Evolutionary conservation across 2,113 vertebrate genomes (phyloP), one percentile per base, ranked within the genome.

Genomic region (Peromyscus polionotus): DNA sequence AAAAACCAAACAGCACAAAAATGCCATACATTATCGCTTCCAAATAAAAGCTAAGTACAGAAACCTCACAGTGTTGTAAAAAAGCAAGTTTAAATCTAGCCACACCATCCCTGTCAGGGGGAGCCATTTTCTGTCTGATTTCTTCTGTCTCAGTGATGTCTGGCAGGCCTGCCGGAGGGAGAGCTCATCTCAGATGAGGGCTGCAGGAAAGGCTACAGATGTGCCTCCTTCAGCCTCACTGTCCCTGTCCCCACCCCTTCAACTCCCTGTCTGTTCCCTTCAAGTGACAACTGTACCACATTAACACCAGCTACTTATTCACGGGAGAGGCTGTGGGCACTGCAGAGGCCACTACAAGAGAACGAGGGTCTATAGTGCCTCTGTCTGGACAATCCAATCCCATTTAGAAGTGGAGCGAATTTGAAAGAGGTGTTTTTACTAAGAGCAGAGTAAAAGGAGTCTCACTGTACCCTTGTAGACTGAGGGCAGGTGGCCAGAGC

Each of bases 31-130:
- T 97, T 98, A 96, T 98, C 95, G 98, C 99, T 99, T 98, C 98
- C 98, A 98, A 98, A 99, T 92, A 98, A 99, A 99, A 99, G 98
- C 98, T 98, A 96, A 98, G 90, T 96, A 98, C 95, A 98, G 98
- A 97, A 98, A 98, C 97, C 98, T 98, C 98, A 98, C 98, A 98
- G 98, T 98, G 98, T 85, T 98, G 98, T 98, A 95, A 98, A 68
- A 98, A 98, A 98, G 98, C 98, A 98, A 97, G 97, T 97, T 98
- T 97, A 97, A 98, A 96, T 95, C 97, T 65, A 97, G 97, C 96
- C 96, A 90, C 61, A 92, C 97, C 91, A 97, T 97, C 97, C 97
- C 94, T 98, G 96, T 68, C 95, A 98, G 93, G 97, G 95, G 95
- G 91, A 98, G 95, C 95, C 90, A 36, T 67, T 95, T 95, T 95